phyloP scores from a whole-genome alignment of 1,140 invertebrate species.

The Nephila pilipes region DNA sequence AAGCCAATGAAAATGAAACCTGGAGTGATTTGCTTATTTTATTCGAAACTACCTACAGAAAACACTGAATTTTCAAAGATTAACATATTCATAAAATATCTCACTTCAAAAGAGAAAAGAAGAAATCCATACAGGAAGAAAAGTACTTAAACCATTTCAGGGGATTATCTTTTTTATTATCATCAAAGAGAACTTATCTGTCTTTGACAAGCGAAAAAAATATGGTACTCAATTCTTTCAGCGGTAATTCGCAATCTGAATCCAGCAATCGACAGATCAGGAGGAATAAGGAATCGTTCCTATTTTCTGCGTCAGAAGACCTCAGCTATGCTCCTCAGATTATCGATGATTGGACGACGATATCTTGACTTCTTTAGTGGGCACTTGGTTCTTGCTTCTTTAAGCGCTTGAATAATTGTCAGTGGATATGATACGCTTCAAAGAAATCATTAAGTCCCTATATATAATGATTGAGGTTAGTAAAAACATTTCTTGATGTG shows the following conservation, averaged over 20 bases:
- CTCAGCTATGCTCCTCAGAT: constrained; percentile 32
- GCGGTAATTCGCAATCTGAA: constrained; percentile 51
- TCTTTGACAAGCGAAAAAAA: constrained; percentile 43
- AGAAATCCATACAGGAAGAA: constrained; percentile 22
- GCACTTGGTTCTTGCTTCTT: neutral
- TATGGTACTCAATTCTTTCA: constrained; percentile 45
- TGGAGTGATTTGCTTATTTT: neutral
- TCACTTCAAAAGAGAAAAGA: neutral
- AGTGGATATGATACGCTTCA: neutral
- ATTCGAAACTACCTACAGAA: neutral
- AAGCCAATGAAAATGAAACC: neutral
- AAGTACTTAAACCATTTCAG: constrained; percentile 36
- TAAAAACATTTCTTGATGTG: no score
- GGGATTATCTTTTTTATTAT: constrained; percentile 37
- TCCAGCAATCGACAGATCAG: constrained; percentile 39
- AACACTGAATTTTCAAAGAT: constrained; percentile 31
- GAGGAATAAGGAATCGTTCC: constrained; percentile 37
- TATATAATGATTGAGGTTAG: neutral
- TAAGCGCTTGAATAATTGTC: constrained; percentile 7
- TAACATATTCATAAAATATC: constrained; percentile 50
- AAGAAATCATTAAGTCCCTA: neutral
- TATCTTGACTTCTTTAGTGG: constrained; percentile 39
- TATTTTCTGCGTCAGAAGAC: constrained; percentile 43
- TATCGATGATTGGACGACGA: constrained; percentile 40
- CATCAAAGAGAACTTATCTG: constrained; percentile 35